phyloP scores from a whole-genome alignment of 2,888 invertebrate species.

The Hyppa rectilinea region DNA sequence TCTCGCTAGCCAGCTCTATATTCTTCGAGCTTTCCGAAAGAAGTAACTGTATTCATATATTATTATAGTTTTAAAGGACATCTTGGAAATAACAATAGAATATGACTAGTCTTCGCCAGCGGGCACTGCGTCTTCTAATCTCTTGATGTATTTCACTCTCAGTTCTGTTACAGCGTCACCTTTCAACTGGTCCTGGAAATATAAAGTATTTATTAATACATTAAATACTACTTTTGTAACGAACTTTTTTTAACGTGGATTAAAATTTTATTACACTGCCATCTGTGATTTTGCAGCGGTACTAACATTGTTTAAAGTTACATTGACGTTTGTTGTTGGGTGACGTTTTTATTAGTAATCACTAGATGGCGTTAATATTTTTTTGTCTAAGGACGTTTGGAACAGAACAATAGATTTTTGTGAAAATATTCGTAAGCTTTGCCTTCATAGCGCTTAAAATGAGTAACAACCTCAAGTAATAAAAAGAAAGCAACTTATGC shows the following conservation, averaged over 20 bases:
- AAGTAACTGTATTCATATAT: slow-evolving; percentile 7
- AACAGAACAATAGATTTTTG: not conserved
- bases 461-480: not conserved
- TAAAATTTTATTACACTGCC: slow-evolving; percentile 5
- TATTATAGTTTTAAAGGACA: not conserved
- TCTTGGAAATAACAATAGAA: slow-evolving; percentile 18
- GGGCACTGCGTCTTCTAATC: slow-evolving; percentile 99
- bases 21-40: not conserved
- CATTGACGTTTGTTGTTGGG: not conserved
- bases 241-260: not conserved
- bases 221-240: not conserved
- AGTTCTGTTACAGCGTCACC: slow-evolving; percentile 98
- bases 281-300: slow-evolving; percentile 21
- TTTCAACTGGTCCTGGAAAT: slow-evolving; percentile 96
- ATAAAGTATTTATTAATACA: not conserved
- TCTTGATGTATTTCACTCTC: slow-evolving; percentile 97
- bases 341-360: not conserved
- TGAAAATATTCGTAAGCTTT: not conserved
- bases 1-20: not conserved
- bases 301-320: not conserved
- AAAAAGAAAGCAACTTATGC: not conserved
- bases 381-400: not conserved
- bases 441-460: not conserved
- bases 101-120: slow-evolving; percentile 98
- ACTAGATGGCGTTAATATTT: slow-evolving; percentile 30